phyloP scores from a whole-genome alignment of 2,113 vertebrate genomes.

The Ceuthmochares aereus region DNA sequence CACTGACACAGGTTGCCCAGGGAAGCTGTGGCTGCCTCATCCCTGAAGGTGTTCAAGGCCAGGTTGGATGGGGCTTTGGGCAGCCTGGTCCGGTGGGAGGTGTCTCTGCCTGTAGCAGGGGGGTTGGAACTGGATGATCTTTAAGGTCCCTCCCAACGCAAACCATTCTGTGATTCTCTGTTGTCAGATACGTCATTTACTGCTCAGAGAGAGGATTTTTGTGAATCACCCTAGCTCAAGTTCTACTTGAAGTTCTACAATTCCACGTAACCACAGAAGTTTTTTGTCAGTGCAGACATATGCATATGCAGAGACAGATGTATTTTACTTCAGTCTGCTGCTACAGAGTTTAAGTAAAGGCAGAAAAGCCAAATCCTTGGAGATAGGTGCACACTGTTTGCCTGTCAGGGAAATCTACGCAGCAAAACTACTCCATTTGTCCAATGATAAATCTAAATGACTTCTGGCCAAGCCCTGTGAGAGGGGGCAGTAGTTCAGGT shows the following conservation, averaged over 20 bases:
- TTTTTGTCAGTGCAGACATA: not conserved
- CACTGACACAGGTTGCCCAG: no score
- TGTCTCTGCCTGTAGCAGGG: no score
- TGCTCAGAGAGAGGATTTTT: not conserved
- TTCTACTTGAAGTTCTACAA: not conserved
- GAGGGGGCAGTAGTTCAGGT: not conserved
- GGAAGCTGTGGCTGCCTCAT: no score
- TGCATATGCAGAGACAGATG: conserved; percentile 55
- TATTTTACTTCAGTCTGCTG: conserved; percentile 49
- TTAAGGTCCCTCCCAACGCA: no score
- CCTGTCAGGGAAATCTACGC: not conserved
- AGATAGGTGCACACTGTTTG: conserved; percentile 28
- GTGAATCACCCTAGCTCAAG: not conserved
- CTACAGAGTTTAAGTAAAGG: conserved; percentile 11
- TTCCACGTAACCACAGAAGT: not conserved
- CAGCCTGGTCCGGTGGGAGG: no score
- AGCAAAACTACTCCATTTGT: not conserved
- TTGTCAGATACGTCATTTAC: not conserved
- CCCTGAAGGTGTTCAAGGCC: no score
- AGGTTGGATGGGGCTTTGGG: no score
- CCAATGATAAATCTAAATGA: not conserved
- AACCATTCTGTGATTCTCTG: no score
- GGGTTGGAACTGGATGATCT: no score
- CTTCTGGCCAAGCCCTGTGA: not conserved
- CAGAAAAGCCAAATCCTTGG: conserved; percentile 11